Percentiles rank a stretch among this genome's conserved stretches.
phyloP scores from a whole-genome alignment of 1,140 invertebrate genomes.

The Chrysopa pallens region DNA sequence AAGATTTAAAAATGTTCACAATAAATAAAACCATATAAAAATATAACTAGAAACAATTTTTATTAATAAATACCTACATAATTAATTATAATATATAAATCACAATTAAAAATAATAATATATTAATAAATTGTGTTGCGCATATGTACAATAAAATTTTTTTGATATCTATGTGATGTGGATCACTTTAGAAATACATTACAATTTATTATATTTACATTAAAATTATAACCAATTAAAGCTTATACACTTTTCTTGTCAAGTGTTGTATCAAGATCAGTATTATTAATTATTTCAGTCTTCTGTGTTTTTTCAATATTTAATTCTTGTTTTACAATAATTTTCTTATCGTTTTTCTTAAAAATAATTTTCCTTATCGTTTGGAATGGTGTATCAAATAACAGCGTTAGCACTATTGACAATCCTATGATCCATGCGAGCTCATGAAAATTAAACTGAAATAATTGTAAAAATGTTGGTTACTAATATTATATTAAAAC shows the following conservation, averaged over 20 bases:
- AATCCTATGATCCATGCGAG: constrained; percentile 30
- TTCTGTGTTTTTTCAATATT: neutral
- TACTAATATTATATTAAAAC: too few species aligned
- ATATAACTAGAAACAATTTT: neutral
- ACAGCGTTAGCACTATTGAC: constrained; percentile 37
- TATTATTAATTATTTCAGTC: too few species aligned
- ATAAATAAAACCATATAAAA: neutral
- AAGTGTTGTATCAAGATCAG: too few species aligned
- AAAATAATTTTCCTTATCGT: constrained; percentile 37
- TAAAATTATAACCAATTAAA: too few species aligned
- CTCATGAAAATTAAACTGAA: constrained; percentile 37
- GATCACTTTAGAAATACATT: too few species aligned
- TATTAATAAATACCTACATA: neutral
- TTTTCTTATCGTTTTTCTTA: constrained; percentile 4
- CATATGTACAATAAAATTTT: too few species aligned
- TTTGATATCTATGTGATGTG: too few species aligned
- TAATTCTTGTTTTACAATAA: neutral
- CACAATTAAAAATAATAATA: neutral
- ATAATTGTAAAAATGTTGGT: constrained; percentile 5
- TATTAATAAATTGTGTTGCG: too few species aligned
- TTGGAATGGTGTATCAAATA: constrained; percentile 49
- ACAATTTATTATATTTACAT: too few species aligned
- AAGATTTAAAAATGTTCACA: too few species aligned
- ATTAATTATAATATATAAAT: constrained; percentile 1
- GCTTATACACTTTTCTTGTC: too few species aligned